Evolutionary conservation across 2,888 invertebrate genomes (phyloP), one percentile per base, ranked within the genome.

Genomic region (Drosophila mayaguana): DNA sequence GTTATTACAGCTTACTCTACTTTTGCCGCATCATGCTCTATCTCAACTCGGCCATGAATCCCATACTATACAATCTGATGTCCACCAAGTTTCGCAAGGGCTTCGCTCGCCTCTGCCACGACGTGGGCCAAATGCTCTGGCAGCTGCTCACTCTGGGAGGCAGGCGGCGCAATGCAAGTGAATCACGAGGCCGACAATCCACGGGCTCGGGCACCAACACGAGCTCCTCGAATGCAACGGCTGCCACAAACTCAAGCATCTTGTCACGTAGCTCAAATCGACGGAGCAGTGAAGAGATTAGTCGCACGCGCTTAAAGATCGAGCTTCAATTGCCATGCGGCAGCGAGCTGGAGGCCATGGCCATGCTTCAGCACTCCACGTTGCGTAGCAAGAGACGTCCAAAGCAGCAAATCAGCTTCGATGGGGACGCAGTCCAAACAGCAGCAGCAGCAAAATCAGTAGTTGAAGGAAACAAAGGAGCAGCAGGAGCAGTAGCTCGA

Each of bases 51-150:
- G 97, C 97, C 45, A 95, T 97, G 79, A 98, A 98, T 93, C 98
- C 98, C 1, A 96, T 98, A 80, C 93, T 98, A n/a, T 98, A 98
- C 92, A 98, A 97, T 92, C 93, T 98, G 75, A 97, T 98, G 96
- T 97, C 97, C 46, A 97, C 97, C 3, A 97, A 97, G 93, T 98
- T 98, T 91, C 95, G 98, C 3, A 94, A 95, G 63, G 97, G 97
- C 0, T 97, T 97, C 87, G 94, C 95, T 63, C 94, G 94, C 88
- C 94, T 96, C 0, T 96, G 95, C 38, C 81, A 80, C 28, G 71
- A 70, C 40, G 69, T 76, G 5, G 88, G 83, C 51, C 61, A 63
- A 4, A n/a, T 65, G 5, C 53, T 88, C 4, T 36, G 82, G 1
- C 53, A 66, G n/a, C 46, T 87, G 2, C 42, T 89, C 11, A 83